These are phyloP conservation scores for Theretra japonica DNA, from an alignment of 2,888 invertebrate species.

Conservation along the genomic window DNA sequence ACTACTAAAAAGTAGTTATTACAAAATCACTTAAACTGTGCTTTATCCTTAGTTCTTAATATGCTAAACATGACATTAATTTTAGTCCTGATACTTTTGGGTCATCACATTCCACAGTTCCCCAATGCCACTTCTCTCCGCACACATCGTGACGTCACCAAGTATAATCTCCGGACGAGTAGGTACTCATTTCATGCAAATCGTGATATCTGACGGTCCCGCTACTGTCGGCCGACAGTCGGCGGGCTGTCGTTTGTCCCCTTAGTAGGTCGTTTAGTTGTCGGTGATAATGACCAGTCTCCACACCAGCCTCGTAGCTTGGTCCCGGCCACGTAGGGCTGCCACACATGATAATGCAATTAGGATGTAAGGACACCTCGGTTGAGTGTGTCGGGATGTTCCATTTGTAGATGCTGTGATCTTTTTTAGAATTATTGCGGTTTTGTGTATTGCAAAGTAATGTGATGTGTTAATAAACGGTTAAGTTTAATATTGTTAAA, in stretches of 20 bases:
- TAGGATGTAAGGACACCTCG: background rate
- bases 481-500: no score
- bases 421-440: background rate
- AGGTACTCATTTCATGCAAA: conserved; percentile 37
- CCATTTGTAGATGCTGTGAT: background rate
- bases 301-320: no score
- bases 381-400: background rate
- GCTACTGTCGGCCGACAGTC: conserved; percentile 52
- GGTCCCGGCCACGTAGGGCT: conserved; percentile 38
- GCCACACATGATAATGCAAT: background rate
- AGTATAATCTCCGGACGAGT: conserved; percentile 1
- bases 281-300: conserved; percentile 57
- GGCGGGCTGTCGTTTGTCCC: conserved; percentile 50
- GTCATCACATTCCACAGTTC: background rate
- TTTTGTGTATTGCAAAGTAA: no score
- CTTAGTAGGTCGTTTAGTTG: conserved; percentile 60
- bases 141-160: background rate
- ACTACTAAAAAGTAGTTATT: no score
- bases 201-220: conserved; percentile 22
- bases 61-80: background rate
- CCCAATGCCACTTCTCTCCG: background rate
- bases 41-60: no score
- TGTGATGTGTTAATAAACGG: no score
- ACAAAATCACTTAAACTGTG: no score
- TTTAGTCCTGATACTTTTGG: background rate